A percentile compares a stretch with the other conserved stretches of the same genome.
Evolutionary conservation across 2,113 vertebrate species (phyloP).

Genomic region (Lampris incognitus): DNA sequence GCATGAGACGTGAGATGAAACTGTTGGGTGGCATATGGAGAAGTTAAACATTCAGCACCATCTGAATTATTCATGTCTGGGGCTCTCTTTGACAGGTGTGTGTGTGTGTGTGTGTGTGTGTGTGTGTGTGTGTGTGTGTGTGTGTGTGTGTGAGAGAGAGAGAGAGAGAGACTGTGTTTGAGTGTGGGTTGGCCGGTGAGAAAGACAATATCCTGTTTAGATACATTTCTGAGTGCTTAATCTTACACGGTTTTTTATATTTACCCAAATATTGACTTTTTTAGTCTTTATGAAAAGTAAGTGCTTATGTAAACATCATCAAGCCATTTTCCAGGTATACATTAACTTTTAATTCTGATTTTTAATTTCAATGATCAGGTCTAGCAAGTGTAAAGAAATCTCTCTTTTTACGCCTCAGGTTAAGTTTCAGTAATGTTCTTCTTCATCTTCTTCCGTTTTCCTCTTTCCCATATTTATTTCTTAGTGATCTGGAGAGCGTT

Average conservation of each 20-base stretch:
- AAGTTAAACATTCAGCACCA: conserved; percentile 67
- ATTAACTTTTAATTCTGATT: conserved; percentile 28
- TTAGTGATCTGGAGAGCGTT: neutral
- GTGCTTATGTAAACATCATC: neutral
- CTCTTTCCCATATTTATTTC: neutral
- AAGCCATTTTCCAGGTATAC: neutral
- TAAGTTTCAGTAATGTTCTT: neutral
- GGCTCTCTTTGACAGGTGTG: neutral
- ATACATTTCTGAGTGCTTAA: no score
- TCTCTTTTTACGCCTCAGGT: neutral
- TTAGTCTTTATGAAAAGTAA: neutral
- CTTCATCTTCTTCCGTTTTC: neutral
- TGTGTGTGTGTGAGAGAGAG: neutral
- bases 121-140: neutral
- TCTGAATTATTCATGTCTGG: conserved; percentile 64
- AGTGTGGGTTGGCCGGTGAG: neutral
- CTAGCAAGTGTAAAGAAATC: neutral
- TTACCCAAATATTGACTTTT: neutral
- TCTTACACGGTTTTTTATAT: neutral
- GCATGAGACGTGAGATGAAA: conserved; percentile 37
- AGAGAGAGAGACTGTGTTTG: conserved; percentile 8
- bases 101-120: neutral
- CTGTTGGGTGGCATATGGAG: conserved; percentile 36
- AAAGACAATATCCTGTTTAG: neutral
- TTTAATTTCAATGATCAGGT: conserved; percentile 19